phyloP scores from a whole-genome alignment of 2,113 vertebrate species.

The Sminthopsis crassicaudata region DNA sequence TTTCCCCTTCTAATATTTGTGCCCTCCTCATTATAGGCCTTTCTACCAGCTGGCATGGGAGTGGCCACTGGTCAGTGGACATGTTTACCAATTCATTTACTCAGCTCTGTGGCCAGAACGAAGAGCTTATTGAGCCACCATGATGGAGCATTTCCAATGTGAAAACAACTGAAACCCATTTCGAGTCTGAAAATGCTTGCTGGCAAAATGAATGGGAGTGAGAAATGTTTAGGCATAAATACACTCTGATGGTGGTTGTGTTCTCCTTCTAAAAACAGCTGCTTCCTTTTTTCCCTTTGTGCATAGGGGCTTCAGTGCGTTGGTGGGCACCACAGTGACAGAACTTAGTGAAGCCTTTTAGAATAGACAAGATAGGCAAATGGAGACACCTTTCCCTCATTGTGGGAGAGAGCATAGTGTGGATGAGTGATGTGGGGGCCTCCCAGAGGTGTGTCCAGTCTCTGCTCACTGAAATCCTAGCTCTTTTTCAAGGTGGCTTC shows the following conservation, averaged over 20 bases:
- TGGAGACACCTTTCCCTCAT: background rate
- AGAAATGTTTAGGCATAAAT: constrained; percentile 37
- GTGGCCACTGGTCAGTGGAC: background rate
- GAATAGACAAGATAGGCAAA: background rate
- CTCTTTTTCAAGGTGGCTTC: background rate
- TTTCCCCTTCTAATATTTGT: background rate
- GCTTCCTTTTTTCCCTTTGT: background rate
- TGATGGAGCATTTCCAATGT: constrained; percentile 30
- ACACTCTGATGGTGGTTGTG: background rate
- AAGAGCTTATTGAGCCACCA: background rate
- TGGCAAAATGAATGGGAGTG: background rate
- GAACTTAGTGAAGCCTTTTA: accelerated
- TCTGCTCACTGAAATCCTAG: background rate
- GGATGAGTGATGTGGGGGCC: background rate
- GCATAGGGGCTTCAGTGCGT: background rate
- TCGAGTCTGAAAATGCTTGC: constrained; percentile 13
- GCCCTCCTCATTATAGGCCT: background rate
- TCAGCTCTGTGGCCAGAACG: background rate
- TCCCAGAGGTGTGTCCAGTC: background rate
- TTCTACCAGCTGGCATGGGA: constrained; percentile 15
- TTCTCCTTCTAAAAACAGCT: background rate
- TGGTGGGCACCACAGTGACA: accelerated
- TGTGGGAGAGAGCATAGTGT: no score
- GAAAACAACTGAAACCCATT: background rate
- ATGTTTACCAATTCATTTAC: background rate